These are phyloP conservation scores for Meta bourneti DNA, from an alignment of 2,888 invertebrate species.

Conservation along the genomic window DNA sequence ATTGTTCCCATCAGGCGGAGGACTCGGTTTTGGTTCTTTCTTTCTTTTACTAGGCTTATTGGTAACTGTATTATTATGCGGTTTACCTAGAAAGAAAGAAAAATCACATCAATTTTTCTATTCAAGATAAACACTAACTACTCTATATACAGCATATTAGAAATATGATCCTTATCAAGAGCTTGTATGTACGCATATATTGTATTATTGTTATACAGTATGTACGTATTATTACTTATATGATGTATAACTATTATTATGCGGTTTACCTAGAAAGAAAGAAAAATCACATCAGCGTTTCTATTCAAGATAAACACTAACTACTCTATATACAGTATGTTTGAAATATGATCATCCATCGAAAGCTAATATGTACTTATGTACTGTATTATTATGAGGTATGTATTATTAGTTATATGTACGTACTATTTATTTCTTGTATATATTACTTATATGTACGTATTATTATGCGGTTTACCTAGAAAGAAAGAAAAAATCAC, in stretches of 20 bases:
- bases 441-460: too few species aligned
- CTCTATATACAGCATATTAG: too few species aligned
- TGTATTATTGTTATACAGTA: too few species aligned
- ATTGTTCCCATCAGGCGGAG: slow-evolving; percentile 64
- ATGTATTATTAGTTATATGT: too few species aligned
- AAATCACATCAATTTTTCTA: neutral
- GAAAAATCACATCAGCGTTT: neutral
- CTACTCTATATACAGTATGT: too few species aligned
- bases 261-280: slow-evolving; percentile 59
- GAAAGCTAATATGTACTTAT: too few species aligned
- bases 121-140: neutral
- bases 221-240: too few species aligned
- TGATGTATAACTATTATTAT: neutral
- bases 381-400: too few species aligned
- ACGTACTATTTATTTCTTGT: too few species aligned
- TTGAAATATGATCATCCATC: too few species aligned
- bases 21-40: slow-evolving; percentile 57
- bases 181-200: too few species aligned
- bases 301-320: neutral
- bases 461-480: slow-evolving; percentile 54
- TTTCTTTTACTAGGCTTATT: slow-evolving; percentile 59
- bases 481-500: slow-evolving; percentile 18
- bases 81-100: slow-evolving; percentile 61
- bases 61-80: slow-evolving; percentile 14
- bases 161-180: too few species aligned